Base-by-base conservation (phyloP, 2,113 vertebrate species). In the Tragelaphus strepsiceros region DNA sequence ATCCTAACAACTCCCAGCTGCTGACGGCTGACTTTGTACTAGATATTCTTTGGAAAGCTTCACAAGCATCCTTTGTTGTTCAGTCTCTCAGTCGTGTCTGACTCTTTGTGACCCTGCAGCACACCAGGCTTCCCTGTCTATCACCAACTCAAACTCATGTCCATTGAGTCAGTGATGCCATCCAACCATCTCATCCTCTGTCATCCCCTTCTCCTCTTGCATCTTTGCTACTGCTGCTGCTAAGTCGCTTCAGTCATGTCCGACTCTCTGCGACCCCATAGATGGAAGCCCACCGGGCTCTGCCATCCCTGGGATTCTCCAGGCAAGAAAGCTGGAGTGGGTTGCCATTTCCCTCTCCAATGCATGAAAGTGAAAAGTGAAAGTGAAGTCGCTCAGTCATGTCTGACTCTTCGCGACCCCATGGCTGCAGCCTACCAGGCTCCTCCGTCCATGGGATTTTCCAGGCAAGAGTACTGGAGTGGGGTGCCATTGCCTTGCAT, bases 1-100 rank as follows among this genome's bases (percentile, higher is more conserved):
- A 30, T 56, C 15, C 12, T 9, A 54, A 17, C 67, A 59, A 2
- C 35, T 49, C 22, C 2, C 17, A 32, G 43, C n/a, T 32, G 13
- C 24, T 0, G 13, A 30, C 19, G 10, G 30, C 43, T 2, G 0
- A 7, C 10, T 84, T 6, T 16, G 11, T 4, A 2, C 19, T 13
- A 30, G 28, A 13, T 21, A 46, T 7, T 35, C 51, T 53, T 19
- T 35, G 19, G 3, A 30, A 81, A 21, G 24, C 24, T 64, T 43
- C 35, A 4, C 0, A 6, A 21, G 28, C 56, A 30, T 14, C 78
- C 39, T 39, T 22, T 22, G 10, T 71, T 35, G 67, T 71, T 39
- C 19, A 39, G 19, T 71, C 19, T 71, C 67, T 71, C n/a, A 71
- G 67, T 71, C 10, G 1, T 39, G n/a, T 71, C 67, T 0, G 5